A percentile compares a stretch with the other conserved stretches of the same genome.
Conservation (phyloP, 2,888 invertebrate genomes). For the Ashinkailepas kermadecensis region DNA sequence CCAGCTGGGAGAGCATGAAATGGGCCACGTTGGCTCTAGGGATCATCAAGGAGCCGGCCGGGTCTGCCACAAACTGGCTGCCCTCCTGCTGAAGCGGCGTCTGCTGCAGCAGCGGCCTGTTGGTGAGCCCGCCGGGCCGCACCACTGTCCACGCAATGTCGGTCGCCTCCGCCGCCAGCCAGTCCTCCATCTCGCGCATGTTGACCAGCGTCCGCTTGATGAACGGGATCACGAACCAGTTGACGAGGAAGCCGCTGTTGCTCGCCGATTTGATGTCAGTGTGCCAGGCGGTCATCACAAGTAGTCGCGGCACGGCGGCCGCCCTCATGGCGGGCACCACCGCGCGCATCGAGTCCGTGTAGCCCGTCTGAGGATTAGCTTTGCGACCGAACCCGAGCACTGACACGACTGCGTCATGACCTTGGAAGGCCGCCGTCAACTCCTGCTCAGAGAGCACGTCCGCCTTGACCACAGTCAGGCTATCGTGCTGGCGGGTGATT, state of each 20-base stretch:
- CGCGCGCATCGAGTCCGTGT: conserved; percentile 31
- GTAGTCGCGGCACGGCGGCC: conserved; percentile 27
- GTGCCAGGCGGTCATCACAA: conserved; percentile 33
- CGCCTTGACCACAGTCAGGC: conserved; percentile 32
- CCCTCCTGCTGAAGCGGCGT: conserved; percentile 26
- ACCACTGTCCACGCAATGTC: conserved; percentile 34
- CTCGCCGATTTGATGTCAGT: conserved; percentile 30
- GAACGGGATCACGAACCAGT: conserved; percentile 33
- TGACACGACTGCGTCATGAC: conserved; percentile 34
- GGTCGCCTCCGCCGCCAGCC: conserved; percentile 26
- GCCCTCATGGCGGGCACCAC: conserved; percentile 30
- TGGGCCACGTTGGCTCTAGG: conserved; percentile 33
- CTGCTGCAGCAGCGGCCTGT: conserved; percentile 12
- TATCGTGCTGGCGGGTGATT: conserved; percentile 28
- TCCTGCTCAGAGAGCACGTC: conserved; percentile 31
- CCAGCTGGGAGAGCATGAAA: conserved; percentile 32
- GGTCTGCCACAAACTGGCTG: conserved; percentile 23
- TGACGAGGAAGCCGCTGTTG: conserved; percentile 30
- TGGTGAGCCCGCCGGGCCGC: conserved; percentile 32
- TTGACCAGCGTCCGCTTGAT: conserved; percentile 32
- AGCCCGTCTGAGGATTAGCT: conserved; percentile 32
- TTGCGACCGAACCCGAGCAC: conserved; percentile 33
- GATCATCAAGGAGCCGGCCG: conserved; percentile 24
- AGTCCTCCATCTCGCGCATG: conserved; percentile 34
- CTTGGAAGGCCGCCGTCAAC: conserved; percentile 28